Percentiles rank a stretch among this genome's conserved stretches.
These are phyloP conservation scores for Pandemis corylana DNA, from an alignment of 2,888 invertebrate genomes.

Conservation along the genomic window DNA sequence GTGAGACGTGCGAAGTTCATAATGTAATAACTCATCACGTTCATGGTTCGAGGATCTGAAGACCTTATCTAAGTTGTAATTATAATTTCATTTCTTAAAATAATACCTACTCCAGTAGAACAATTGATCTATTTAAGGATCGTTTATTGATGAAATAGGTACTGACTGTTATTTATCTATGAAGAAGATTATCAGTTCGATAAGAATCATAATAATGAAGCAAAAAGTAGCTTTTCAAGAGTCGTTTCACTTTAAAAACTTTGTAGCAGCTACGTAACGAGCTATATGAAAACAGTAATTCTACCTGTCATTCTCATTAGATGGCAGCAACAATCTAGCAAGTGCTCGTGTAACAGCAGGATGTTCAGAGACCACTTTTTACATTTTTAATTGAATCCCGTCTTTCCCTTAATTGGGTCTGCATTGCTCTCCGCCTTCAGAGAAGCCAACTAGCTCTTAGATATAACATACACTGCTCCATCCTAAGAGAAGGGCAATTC, in stretches of 20 bases:
- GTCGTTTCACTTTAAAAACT: neutral
- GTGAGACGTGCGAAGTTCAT: constrained; percentile 22
- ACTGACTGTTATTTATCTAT: neutral
- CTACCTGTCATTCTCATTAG: neutral
- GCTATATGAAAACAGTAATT: neutral
- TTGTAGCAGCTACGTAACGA: neutral
- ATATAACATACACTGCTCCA: constrained; percentile 10
- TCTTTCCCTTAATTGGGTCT: constrained; percentile 47
- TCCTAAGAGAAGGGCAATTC: neutral
- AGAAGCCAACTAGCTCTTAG: constrained; percentile 16
- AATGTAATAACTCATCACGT: constrained; percentile 17
- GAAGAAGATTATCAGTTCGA: neutral
- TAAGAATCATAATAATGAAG: neutral
- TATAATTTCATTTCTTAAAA: neutral
- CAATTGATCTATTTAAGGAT: constrained; percentile 10
- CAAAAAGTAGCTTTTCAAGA: neutral
- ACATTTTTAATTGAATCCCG: constrained; percentile 47
- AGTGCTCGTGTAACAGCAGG: constrained; percentile 32
- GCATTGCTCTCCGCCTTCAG: constrained; percentile 38
- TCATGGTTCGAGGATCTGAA: constrained; percentile 6
- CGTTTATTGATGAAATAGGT: neutral
- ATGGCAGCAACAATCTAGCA: neutral
- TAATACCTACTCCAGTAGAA: neutral
- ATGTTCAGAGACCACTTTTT: constrained; percentile 46
- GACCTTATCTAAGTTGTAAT: constrained; percentile 12